Percentiles rank a stretch among this genome's conserved stretches.
Conservation (phyloP, 92 coral and sea anemone genomes). For the Porites rus region DNA sequence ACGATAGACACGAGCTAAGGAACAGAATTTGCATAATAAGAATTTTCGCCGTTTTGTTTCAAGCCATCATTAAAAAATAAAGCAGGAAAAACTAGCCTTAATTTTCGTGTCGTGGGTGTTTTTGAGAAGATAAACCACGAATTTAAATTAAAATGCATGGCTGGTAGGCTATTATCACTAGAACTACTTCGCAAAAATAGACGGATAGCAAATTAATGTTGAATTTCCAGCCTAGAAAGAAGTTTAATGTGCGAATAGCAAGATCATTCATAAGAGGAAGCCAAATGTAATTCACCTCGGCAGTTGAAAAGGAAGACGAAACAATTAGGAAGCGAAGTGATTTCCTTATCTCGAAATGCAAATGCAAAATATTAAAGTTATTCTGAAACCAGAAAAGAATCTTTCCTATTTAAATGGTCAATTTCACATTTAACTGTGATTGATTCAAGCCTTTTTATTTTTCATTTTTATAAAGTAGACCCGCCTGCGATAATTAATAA, state of each 20-base stretch:
- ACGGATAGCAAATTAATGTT: neutral
- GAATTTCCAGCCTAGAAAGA: neutral
- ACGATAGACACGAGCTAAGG: neutral
- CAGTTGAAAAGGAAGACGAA: too few relatives aligned
- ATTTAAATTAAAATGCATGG: neutral
- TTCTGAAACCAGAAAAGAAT: neutral
- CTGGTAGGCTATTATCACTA: neutral
- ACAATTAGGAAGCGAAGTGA: neutral
- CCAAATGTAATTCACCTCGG: neutral
- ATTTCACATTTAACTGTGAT: neutral
- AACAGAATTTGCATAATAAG: neutral
- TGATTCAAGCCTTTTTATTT: too few relatives aligned
- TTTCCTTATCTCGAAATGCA: constrained; percentile 16
- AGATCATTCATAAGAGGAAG: neutral
- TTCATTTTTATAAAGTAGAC: neutral
- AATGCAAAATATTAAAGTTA: neutral
- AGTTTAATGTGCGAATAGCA: neutral
- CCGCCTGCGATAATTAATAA: neutral
- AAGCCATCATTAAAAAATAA: neutral
- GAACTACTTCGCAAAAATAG: neutral
- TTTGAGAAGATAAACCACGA: neutral
- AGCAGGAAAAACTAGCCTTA: neutral
- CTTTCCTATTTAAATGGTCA: neutral
- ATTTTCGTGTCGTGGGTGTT: constrained; percentile 7
- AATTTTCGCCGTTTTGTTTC: neutral